These are phyloP conservation scores for Drosophila hydei DNA, from an alignment of 1,140 invertebrate genomes.

Conservation along the genomic window DNA sequence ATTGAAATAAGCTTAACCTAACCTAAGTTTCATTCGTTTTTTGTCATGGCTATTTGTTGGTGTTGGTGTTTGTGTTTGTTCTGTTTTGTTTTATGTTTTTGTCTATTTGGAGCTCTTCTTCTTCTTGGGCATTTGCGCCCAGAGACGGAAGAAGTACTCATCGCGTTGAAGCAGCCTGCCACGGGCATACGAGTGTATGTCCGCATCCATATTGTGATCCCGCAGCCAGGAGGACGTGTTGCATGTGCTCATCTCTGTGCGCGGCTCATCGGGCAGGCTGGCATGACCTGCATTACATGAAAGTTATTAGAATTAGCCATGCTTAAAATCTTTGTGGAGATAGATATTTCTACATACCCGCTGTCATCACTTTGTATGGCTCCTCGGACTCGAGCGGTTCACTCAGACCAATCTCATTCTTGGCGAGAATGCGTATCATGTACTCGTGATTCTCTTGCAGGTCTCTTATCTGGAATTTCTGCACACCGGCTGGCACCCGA, in stretches of 20 bases:
- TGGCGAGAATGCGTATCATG: slow-evolving; percentile 94
- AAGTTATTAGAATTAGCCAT: background rate
- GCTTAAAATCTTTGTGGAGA: background rate
- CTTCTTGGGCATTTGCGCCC: slow-evolving; percentile 73
- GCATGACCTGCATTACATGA: slow-evolving; percentile 81
- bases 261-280: slow-evolving; percentile 85
- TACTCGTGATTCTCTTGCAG: slow-evolving; percentile 95
- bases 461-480: slow-evolving; percentile 93
- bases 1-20: slow-evolving; percentile 73
- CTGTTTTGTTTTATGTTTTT: slow-evolving; percentile 14
- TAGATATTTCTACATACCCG: slow-evolving; percentile 86
- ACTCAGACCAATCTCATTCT: slow-evolving; percentile 97
- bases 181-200: slow-evolving; percentile 94
- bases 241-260: slow-evolving; percentile 92
- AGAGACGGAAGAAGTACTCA: slow-evolving; percentile 97
- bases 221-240: slow-evolving; percentile 96
- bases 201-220: slow-evolving; percentile 96
- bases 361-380: slow-evolving; percentile 92
- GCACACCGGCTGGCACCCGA: slow-evolving; percentile 91
- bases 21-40: slow-evolving; percentile 66
- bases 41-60: slow-evolving; percentile 40
- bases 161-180: slow-evolving; percentile 91
- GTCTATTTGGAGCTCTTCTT: slow-evolving; percentile 78
- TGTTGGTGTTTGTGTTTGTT: no score
- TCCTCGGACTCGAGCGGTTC: slow-evolving; percentile 97